Percentiles rank a stretch among this genome's conserved stretches.
These are phyloP conservation scores for Lasioglossum morio DNA, from an alignment of 2,888 invertebrate species.

Conservation along the genomic window DNA sequence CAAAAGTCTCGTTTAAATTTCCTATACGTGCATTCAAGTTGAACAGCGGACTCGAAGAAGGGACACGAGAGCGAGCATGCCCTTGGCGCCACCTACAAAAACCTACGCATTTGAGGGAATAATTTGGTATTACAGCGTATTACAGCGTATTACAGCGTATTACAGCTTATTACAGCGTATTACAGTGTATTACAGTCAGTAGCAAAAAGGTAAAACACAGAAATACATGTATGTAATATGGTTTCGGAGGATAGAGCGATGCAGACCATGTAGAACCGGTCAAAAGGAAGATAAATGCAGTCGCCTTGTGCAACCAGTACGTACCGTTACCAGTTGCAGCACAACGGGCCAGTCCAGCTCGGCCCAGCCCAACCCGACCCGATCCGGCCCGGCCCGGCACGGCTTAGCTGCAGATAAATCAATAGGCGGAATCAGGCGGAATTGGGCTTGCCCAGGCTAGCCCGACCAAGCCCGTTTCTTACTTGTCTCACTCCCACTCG, in stretches of 20 bases:
- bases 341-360: background rate
- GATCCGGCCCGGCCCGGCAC: background rate
- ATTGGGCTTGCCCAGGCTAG: conserved; percentile 1
- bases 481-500: background rate
- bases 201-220: background rate
- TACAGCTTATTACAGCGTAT: background rate
- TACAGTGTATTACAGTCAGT: background rate
- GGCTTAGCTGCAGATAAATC: background rate
- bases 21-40: background rate
- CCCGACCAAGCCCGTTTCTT: conserved; percentile 9
- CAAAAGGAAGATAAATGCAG: background rate
- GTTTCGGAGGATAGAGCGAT: background rate
- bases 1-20: conserved; percentile 6
- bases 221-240: background rate
- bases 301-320: conserved; percentile 1
- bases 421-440: conserved; percentile 6
- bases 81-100: conserved; percentile 4
- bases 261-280: background rate
- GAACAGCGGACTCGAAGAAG: background rate
- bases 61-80: background rate
- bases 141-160: too few relatives aligned
- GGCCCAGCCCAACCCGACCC: background rate
- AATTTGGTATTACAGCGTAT: background rate
- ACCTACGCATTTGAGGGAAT: background rate
- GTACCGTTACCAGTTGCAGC: background rate